Conservation (phyloP, 1,140 invertebrate species). For the Lanistes nyassanus region DNA sequence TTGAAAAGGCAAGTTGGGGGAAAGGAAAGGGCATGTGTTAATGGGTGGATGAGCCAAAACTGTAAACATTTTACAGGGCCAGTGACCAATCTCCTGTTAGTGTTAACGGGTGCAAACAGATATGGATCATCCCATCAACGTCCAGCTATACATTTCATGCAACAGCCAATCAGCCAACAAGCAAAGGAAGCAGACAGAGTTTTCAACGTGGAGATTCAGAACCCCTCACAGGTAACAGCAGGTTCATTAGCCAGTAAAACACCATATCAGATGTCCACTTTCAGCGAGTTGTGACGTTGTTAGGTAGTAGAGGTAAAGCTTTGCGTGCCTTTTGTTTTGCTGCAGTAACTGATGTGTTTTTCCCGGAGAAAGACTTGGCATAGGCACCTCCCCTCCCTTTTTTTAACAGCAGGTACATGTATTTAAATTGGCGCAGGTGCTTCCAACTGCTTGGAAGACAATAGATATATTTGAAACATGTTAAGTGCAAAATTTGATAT, state of each 20-base stretch:
- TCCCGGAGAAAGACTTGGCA: background rate
- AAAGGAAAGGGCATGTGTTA: no score
- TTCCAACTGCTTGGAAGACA: no score
- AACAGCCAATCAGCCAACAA: background rate
- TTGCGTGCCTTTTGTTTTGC: background rate
- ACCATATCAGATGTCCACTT: background rate
- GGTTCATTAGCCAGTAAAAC: background rate
- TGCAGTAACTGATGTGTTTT: background rate
- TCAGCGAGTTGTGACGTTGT: background rate
- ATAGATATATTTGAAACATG: no score
- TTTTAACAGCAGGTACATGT: no score
- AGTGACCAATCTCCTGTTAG: slow-evolving; percentile 7
- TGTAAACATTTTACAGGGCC: background rate
- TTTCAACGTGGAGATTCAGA: slow-evolving; percentile 14
- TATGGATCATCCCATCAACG: background rate
- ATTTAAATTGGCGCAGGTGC: no score
- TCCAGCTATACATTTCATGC: background rate
- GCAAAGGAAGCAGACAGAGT: background rate
- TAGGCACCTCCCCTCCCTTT: background rate
- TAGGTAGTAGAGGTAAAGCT: background rate
- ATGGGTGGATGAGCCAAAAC: background rate
- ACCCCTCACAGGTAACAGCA: background rate
- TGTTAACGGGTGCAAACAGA: background rate
- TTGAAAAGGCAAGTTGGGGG: no score
- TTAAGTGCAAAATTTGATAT: no score